Conservation (phyloP, 2,113 vertebrate species). For the Rhinoderma darwinii region DNA sequence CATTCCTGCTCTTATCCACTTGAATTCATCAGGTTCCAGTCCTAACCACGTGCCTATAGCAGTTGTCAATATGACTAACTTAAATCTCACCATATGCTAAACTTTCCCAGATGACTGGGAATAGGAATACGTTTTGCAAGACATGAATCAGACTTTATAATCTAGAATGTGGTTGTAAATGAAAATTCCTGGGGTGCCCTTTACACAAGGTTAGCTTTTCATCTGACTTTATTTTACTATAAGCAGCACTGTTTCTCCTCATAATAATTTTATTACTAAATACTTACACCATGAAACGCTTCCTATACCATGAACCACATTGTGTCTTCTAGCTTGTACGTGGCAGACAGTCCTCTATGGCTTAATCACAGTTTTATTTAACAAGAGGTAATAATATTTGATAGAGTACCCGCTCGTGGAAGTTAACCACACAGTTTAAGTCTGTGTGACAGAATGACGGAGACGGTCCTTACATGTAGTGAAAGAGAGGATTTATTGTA, state of each 20-base stretch:
- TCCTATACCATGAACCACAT: not conserved
- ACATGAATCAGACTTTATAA: not conserved
- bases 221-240: not conserved
- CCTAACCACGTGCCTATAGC: not conserved
- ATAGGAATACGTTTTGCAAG: not conserved
- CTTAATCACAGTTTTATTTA: not conserved
- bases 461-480: not conserved
- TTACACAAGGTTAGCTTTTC: not conserved
- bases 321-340: not conserved
- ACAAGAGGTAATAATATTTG: too few species aligned
- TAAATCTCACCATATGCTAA: not conserved
- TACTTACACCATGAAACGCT: not conserved
- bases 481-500: too few species aligned
- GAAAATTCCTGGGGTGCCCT: not conserved
- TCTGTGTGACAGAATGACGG: not conserved
- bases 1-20: too few species aligned
- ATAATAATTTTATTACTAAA: not conserved
- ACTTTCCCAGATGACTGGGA: not conserved
- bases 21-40: too few species aligned
- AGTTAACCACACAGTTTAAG: not conserved
- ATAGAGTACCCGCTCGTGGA: not conserved
- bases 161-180: not conserved
- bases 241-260: not conserved
- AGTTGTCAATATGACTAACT: not conserved
- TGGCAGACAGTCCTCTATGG: not conserved